Percentiles rank a stretch among this genome's conserved stretches.
Evolutionary conservation across 2,797 vertebrate genomes (phyloP).

Genomic region (Sebastes reedi): DNA sequence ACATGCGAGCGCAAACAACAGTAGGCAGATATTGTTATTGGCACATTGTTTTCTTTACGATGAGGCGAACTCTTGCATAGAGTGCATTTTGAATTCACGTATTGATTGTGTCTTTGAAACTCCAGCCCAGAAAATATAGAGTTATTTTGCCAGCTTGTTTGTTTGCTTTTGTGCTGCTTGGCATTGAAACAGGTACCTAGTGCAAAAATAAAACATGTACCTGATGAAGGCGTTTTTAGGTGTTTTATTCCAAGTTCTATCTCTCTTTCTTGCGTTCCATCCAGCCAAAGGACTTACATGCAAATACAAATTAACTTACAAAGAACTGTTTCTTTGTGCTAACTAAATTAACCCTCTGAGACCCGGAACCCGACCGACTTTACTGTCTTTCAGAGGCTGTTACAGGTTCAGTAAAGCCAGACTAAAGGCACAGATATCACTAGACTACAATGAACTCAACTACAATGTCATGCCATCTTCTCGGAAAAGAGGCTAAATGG

Average conservation of each 20-base stretch:
- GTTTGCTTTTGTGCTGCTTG: constrained; percentile 17
- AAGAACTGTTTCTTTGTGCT: not conserved
- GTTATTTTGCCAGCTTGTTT: constrained; percentile 33
- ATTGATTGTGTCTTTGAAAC: constrained; percentile 53
- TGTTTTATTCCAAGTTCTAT: not conserved
- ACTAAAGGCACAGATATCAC: not conserved
- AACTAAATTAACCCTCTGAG: not conserved
- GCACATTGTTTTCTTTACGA: constrained; percentile 48
- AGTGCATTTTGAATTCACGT: constrained; percentile 40
- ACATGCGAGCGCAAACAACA: constrained; percentile 13
- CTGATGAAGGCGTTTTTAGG: not conserved
- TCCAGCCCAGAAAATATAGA: constrained; percentile 17
- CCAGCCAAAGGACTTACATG: not conserved
- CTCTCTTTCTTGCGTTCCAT: not conserved
- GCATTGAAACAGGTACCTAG: not conserved
- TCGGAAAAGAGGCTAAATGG: not conserved
- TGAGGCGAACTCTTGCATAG: constrained; percentile 34
- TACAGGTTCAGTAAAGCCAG: too few relatives aligned
- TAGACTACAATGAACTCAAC: not conserved
- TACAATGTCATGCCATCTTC: not conserved
- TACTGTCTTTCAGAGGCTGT: too few relatives aligned
- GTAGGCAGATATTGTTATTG: constrained; percentile 42
- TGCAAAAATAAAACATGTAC: constrained; percentile 8
- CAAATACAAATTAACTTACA: not conserved
- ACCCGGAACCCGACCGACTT: too few relatives aligned